Conservation (phyloP, 2,888 invertebrate species). For the Lucinisca nassula region DNA sequence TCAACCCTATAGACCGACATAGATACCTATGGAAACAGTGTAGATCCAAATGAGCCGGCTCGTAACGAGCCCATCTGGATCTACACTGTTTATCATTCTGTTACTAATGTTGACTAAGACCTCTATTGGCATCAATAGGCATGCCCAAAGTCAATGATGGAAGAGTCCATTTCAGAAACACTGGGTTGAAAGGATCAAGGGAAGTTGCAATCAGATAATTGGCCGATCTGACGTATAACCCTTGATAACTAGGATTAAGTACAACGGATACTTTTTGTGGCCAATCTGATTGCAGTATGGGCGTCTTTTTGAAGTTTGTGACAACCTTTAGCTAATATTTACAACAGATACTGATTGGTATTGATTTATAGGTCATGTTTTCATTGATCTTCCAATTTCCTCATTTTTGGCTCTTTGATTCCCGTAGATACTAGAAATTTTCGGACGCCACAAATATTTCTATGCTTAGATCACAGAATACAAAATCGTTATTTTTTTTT, state of each 20-base stretch:
- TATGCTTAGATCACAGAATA: neutral
- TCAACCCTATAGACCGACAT: too few species aligned
- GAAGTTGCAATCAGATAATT: conserved; percentile 7
- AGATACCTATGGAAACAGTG: too few species aligned
- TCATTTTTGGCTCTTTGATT: neutral
- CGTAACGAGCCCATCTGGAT: too few species aligned
- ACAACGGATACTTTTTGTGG: conserved; percentile 10
- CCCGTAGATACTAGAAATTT: neutral
- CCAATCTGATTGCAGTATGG: conserved; percentile 4
- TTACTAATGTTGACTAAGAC: too few species aligned
- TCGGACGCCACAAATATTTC: neutral
- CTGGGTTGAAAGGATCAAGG: too few species aligned
- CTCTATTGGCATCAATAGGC: too few species aligned
- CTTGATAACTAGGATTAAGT: conserved; percentile 7
- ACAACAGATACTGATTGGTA: neutral
- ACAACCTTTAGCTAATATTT: conserved; percentile 5
- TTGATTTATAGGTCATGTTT: neutral
- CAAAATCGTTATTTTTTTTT: too few species aligned
- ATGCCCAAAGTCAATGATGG: too few species aligned
- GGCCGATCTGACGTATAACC: neutral
- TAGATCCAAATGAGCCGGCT: too few species aligned
- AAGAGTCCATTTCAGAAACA: too few species aligned
- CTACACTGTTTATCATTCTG: too few species aligned
- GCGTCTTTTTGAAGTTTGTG: conserved; percentile 13
- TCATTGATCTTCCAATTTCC: conserved; percentile 1